Evolutionary conservation across 2,888 invertebrate species (phyloP), one percentile per base, ranked within the genome.

Genomic region (Thymelicus lineola): DNA sequence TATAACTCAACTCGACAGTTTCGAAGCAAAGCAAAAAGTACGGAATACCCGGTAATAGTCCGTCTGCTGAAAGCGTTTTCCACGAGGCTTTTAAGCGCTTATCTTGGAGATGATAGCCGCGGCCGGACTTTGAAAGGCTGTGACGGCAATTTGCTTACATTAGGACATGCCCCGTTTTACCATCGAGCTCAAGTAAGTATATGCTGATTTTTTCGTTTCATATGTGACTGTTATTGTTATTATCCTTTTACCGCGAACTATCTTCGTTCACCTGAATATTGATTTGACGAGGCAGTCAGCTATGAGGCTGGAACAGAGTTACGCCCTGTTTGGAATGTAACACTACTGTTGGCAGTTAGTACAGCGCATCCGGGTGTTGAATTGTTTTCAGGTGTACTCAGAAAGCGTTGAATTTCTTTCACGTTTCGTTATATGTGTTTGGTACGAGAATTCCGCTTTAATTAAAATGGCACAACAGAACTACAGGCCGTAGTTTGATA

Each of bases 71-170:
- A 91, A 92, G 89, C 91, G 88, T 85, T 92, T 88, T 90, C 85
- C 88, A 83, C 86, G 86, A 88, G 86, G 93, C 93, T 93, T 93
- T 93, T 93, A 92, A 93, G 90, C 91, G 93, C 92, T 93, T 91
- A 93, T 93, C 93, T 91, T 91, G 89, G 84, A 86, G 91, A 91
- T 91, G 93, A 93, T 93, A 92, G 91, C 89, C 88, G 85, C 84
- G 86, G 84, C 91, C 90, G 91, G 90, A 89, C 89, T 87, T 82
- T 90, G 92, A 89, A 91, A 91, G 89, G 90, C 89, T 86, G 87
- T 85, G 90, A 90, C 89, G 90, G 90, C 93, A 93, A 93, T 93
- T 93, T 93, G 88, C 93, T 89, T 91, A 90, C 93, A 93, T 93
- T 93, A 93, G 91, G 86, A 89, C 87, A 86, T 86, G 85, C 82